phyloP scores from a whole-genome alignment of 2,113 vertebrate genomes.

The Dasyurus viverrinus region DNA sequence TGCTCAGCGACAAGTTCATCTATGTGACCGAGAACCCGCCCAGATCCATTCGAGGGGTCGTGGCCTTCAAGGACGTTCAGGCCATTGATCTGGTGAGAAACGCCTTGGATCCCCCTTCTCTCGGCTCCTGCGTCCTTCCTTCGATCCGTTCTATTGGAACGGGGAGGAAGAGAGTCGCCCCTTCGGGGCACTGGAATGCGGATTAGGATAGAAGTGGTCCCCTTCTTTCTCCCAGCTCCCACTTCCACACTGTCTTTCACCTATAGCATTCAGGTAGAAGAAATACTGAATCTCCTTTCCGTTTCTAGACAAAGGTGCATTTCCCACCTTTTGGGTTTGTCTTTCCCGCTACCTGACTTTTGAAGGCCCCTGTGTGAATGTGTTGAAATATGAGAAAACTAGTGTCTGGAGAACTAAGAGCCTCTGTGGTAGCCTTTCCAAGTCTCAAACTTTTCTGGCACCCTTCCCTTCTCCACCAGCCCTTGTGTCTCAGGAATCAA shows the following conservation, averaged over 20 bases:
- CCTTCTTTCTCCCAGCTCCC: background rate
- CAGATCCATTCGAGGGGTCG: slow-evolving; percentile 78
- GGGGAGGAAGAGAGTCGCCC: background rate
- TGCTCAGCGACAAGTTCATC: slow-evolving; percentile 85
- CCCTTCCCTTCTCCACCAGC: background rate
- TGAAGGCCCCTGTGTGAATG: background rate
- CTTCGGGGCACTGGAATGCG: background rate
- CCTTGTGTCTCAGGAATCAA: background rate
- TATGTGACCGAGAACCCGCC: slow-evolving; percentile 87
- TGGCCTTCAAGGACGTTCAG: slow-evolving; percentile 81
- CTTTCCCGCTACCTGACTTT: background rate
- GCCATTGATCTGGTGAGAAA: slow-evolving; percentile 87
- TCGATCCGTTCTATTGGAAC: too few species aligned
- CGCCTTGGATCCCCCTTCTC: background rate
- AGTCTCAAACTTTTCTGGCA: background rate
- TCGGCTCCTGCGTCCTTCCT: background rate
- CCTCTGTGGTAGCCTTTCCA: background rate
- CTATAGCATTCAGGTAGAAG: background rate
- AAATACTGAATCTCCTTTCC: background rate
- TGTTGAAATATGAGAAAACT: background rate
- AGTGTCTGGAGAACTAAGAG: background rate
- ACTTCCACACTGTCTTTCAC: background rate
- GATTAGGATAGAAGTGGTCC: background rate
- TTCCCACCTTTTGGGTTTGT: background rate
- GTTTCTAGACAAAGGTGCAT: background rate